These are phyloP conservation scores for Polydrusus pterygomalis DNA, from an alignment of 2,888 invertebrate genomes.

Conservation along the genomic window DNA sequence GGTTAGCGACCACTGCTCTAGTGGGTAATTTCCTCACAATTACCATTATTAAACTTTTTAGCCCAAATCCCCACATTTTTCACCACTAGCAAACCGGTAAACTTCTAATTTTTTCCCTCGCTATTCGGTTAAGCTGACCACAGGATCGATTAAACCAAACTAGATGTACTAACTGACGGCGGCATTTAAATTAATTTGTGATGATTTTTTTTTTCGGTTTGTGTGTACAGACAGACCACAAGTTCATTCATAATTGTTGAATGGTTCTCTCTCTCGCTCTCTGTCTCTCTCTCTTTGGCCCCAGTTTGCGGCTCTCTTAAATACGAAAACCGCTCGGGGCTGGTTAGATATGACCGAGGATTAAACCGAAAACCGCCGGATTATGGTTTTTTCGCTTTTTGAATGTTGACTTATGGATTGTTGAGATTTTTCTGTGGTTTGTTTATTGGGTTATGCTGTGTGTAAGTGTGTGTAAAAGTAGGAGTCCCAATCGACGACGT, in stretches of 20 bases:
- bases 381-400: slow-evolving; percentile 37
- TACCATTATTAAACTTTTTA: neutral
- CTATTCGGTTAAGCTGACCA: slow-evolving; percentile 38
- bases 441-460: slow-evolving; percentile 15
- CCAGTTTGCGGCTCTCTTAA: slow-evolving; percentile 43
- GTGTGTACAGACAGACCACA: slow-evolving; percentile 54
- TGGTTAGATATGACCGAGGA: slow-evolving; percentile 39
- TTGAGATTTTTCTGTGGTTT: slow-evolving; percentile 21
- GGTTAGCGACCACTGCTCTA: too few species aligned
- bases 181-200: slow-evolving; percentile 54
- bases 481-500: too few species aligned
- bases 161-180: slow-evolving; percentile 36
- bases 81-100: slow-evolving; percentile 13
- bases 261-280: slow-evolving; percentile 12
- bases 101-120: slow-evolving; percentile 44
- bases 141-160: slow-evolving; percentile 50
- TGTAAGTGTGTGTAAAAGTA: too few species aligned
- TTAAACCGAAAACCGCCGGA: slow-evolving; percentile 39
- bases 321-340: slow-evolving; percentile 43
- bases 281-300: too few species aligned
- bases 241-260: slow-evolving; percentile 52
- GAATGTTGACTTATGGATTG: slow-evolving; percentile 22
- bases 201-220: slow-evolving; percentile 52
- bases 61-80: slow-evolving; percentile 6
- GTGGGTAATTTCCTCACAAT: too few species aligned